phyloP scores from a whole-genome alignment of 2,113 vertebrate genomes.

The Diadophis punctatus region DNA sequence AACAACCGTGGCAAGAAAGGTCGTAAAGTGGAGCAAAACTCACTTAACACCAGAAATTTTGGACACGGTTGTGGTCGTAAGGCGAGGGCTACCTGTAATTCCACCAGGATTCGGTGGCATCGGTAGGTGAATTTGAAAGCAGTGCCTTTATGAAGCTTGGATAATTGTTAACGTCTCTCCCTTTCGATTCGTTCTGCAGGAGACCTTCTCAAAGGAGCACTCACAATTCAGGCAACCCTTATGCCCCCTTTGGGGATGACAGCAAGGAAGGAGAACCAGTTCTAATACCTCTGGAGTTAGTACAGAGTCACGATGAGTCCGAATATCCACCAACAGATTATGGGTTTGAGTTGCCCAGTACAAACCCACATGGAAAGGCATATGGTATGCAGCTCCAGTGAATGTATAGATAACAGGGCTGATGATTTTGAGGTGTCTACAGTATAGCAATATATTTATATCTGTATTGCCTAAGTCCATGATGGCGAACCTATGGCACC shows the following conservation, averaged over 20 bases:
- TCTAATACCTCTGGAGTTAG: constrained; percentile 51
- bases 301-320: not conserved
- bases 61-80: no score
- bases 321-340: not conserved
- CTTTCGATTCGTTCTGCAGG: not conserved
- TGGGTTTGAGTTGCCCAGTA: not conserved
- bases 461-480: not conserved
- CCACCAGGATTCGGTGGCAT: not conserved
- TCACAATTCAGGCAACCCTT: not conserved
- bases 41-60: no score
- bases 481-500: no score
- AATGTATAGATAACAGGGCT: not conserved
- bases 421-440: not conserved
- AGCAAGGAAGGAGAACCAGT: constrained; percentile 6
- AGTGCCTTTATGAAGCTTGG: not conserved
- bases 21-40: no score
- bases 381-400: constrained; percentile 52
- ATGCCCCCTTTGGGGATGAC: not conserved
- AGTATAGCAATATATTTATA: not conserved
- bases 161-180: not conserved
- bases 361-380: constrained; percentile 7
- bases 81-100: no score
- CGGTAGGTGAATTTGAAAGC: not conserved
- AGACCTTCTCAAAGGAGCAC: constrained; percentile 29
- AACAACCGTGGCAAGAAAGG: no score